Conservation (phyloP, 2,797 vertebrate genomes). For the Pampus argenteus region DNA sequence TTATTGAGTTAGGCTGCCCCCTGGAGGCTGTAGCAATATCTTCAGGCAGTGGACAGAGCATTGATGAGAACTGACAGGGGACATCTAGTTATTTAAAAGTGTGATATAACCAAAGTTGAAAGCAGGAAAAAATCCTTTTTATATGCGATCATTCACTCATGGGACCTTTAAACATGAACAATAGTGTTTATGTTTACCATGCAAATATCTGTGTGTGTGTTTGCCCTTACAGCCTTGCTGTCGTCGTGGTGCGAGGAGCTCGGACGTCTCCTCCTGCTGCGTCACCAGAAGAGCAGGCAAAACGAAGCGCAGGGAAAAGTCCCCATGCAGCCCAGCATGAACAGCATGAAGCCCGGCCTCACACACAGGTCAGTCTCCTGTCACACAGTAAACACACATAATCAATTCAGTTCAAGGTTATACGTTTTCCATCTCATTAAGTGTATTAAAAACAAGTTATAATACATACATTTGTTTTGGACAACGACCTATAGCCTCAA, state of each 20-base stretch:
- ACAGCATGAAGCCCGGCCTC: slow-evolving; percentile 99
- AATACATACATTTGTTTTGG: background rate
- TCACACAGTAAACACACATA: slow-evolving; percentile 2
- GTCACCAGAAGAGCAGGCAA: slow-evolving; percentile 99
- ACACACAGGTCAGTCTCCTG: slow-evolving; percentile 92
- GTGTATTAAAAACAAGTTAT: background rate
- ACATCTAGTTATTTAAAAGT: slow-evolving; percentile 12
- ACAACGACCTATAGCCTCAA: background rate
- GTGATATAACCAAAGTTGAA: background rate
- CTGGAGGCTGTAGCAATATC: slow-evolving; percentile 66
- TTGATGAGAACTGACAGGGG: slow-evolving; percentile 17
- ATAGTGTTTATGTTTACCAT: background rate
- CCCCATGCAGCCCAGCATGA: slow-evolving; percentile 98
- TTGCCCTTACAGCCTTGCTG: slow-evolving; percentile 89
- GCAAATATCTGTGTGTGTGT: slow-evolving; percentile 41
- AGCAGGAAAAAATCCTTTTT: slow-evolving; percentile 15
- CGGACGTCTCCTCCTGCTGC: slow-evolving; percentile 96
- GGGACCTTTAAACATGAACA: slow-evolving; percentile 11
- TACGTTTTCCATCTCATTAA: background rate
- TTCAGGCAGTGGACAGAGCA: slow-evolving; percentile 5
- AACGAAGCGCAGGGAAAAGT: slow-evolving; percentile 97
- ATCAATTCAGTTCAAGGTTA: slow-evolving; percentile 16
- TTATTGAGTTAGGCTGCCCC: slow-evolving; percentile 74
- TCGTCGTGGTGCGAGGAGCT: slow-evolving; percentile 99
- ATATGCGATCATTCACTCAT: background rate